Base-by-base conservation (phyloP, 2,888 invertebrate species). In the Oegoconia quadripuncta region DNA sequence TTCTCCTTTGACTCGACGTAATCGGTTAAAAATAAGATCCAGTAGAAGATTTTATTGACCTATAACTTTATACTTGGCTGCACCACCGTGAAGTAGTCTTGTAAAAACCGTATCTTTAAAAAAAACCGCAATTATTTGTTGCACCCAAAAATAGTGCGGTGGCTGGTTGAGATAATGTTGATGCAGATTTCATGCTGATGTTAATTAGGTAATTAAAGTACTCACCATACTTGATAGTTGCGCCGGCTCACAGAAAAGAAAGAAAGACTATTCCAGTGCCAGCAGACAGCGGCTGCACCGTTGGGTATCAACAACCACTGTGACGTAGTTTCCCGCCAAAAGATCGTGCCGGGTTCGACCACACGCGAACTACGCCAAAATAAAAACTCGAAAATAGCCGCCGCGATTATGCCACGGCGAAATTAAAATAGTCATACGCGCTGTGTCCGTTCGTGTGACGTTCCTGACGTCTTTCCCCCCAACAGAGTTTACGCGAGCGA, bases 341-440 rank as follows among this genome's bases (percentile, higher is more conserved):
- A 79, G 64, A 66, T 58, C 65, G 63, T 62, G 59, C 58, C 60
- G 53, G 52, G 48, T 50, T 52, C 73, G 79, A 84, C 87, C 87
- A 87, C 87, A 86, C 87, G 82, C 86, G 82, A 84, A 84, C 86
- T 74, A 74, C 76, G 81, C 83, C 72, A 80, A 86, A 87, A 87
- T 87, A 87, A 87, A 83, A 83, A 73, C 57, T 79, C 76, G 34
- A 75, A 87, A 87, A 87, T 87, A 87, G 80, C 81, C 68, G 62
- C 50, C 64, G 66, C 73, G 62, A 66, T 73, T 62, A 58, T 62
- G 58, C 70, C 67, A 74, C 73, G 64, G 72, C 68, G 70, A 70
- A 74, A 81, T 83, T 74, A 78, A 83, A 84, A 84, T 81, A 83
- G 79, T 73, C 67, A 53, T 66, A 64, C 61, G 59, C 50, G 39